Percentiles rank a stretch among this genome's conserved stretches.
Evolutionary conservation across 2,113 vertebrate genomes (phyloP).

Genomic region (Oxygymnocypris stewartii): DNA sequence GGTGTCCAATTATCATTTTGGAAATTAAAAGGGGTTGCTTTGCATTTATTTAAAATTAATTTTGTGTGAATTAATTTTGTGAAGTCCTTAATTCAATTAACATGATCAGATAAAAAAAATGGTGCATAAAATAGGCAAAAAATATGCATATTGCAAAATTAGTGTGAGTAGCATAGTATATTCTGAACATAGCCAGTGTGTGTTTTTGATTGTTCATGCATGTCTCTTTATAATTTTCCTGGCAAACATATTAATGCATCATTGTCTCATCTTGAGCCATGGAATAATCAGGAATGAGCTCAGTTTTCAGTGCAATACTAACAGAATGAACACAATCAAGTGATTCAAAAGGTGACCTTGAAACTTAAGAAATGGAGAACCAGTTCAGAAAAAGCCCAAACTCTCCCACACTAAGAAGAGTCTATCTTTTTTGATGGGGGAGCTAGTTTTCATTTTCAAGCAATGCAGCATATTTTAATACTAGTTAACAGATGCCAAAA

Average conservation of each 20-base stretch:
- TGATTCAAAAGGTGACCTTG: slow-evolving; percentile 33
- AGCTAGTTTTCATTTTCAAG: slow-evolving; percentile 1
- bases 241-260: not conserved
- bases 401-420: slow-evolving; percentile 16
- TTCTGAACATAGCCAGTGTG: not conserved
- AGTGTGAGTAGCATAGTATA: not conserved
- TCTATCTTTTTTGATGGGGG: not conserved
- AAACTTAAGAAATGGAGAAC: slow-evolving; percentile 1
- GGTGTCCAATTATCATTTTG: not conserved
- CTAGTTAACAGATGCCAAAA: slow-evolving; percentile 9
- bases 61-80: too few species aligned
- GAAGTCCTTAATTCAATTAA: not conserved
- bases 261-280: not conserved
- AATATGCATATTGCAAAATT: not conserved
- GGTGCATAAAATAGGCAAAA: not conserved
- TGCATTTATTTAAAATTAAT: not conserved
- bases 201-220: not conserved
- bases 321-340: slow-evolving; percentile 25
- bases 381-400: slow-evolving; percentile 24
- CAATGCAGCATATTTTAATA: not conserved
- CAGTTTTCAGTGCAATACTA: slow-evolving; percentile 55
- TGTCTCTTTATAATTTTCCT: not conserved
- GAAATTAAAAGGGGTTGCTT: not conserved
- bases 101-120: not conserved
- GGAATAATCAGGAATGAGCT: slow-evolving; percentile 62